Conservation (phyloP, 2,888 invertebrate species). For the Drosophila cognata region DNA sequence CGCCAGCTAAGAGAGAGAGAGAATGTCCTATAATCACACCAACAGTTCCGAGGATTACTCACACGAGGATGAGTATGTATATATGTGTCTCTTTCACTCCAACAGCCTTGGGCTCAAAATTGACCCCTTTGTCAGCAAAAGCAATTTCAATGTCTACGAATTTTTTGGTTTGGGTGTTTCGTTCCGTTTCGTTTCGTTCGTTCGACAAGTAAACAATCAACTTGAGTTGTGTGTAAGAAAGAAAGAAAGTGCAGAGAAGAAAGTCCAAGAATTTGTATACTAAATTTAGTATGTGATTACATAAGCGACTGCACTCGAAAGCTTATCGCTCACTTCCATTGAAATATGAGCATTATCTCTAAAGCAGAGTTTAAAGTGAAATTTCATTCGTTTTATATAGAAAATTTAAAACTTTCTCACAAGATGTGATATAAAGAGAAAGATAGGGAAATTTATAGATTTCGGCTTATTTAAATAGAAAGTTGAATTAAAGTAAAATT, state of each 20-base stretch:
- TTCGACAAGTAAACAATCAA: conserved; percentile 12
- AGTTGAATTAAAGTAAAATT: background rate
- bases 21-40: conserved; percentile 69
- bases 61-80: conserved; percentile 72
- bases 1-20: conserved; percentile 18
- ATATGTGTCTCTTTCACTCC: background rate
- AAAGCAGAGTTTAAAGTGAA: background rate
- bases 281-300: background rate
- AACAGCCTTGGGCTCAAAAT: conserved; percentile 6
- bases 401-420: background rate
- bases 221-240: conserved; percentile 18
- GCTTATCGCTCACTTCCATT: background rate
- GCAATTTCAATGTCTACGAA: conserved; percentile 30
- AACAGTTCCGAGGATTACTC: conserved; percentile 66
- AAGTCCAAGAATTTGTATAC: background rate
- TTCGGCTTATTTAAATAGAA: background rate
- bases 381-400: background rate
- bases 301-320: background rate
- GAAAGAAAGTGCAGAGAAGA: background rate
- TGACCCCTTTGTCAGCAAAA: background rate
- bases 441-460: background rate
- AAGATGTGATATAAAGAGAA: background rate
- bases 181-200: background rate
- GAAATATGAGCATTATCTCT: background rate
- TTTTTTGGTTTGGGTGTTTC: background rate